Base-by-base conservation (phyloP, 1,140 invertebrate genomes). In the Monomorium pharaonis region DNA sequence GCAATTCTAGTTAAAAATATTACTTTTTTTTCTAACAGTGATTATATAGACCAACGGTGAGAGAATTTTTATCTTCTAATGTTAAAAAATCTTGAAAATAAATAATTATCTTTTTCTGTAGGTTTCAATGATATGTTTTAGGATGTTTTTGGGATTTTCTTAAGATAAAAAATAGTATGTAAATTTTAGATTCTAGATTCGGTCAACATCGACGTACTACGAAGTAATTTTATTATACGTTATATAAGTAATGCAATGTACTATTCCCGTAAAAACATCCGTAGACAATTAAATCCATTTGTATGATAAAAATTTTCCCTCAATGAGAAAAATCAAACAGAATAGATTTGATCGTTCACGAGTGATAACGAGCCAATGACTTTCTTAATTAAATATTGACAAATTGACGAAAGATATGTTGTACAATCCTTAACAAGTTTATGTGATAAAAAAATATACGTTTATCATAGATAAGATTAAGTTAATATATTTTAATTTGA, bases 391-490 rank as follows among this genome's bases (percentile, higher is more conserved):
- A 42, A 62, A 18, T 62, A 77, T 77, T 47, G 47, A 49, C 24
- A 63, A 77, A 77, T 77, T 27, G n/a, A 6, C 7, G 5, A 37
- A 18, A 56, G 0, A 6, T 21, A 75, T 4, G 12, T 75, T 21
- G 14, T 56, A 7, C n/a, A 6, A 16, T 1, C 44, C 4, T 14
- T 14, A 21, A 3, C 21, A 16, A 0, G 7, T 3, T 6, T 37
- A 6, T 12, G 44, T 14, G 24, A 74, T 51, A 30, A 21, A 33
- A 72, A 24, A 42, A 63, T 67, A 44, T 42, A 37, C 2, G 9
- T 58, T 60, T 60, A 30, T 75, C 24, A 0, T 44, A 44, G 56
- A 58, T 58, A 58, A 75, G 72, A 76, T 76, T 60, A 44, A 24
- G 42, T 37, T 16, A 1, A n/a, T 14, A n/a, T 65, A 54, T 42